These are phyloP conservation scores for Sus cebifrons DNA, from an alignment of 2,797 vertebrate species.

Conservation along the genomic window DNA sequence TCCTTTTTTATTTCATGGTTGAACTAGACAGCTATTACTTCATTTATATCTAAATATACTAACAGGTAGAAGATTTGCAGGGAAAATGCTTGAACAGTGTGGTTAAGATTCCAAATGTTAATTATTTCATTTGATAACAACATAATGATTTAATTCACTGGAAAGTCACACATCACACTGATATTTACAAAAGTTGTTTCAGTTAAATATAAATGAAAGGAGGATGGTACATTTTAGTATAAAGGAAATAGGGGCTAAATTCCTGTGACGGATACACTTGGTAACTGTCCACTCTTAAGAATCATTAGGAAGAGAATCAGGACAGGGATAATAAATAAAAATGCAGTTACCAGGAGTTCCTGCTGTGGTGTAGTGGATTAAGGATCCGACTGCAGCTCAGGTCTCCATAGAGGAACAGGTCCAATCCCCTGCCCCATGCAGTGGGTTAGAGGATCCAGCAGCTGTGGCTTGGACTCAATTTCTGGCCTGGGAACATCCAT, in stretches of 20 bases:
- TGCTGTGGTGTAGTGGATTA: too few relatives aligned
- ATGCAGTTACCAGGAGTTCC: not conserved
- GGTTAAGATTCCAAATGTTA: constrained; percentile 31
- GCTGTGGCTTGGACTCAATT: too few relatives aligned
- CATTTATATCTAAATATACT: constrained; percentile 51
- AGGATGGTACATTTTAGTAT: not conserved
- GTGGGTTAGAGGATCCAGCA: too few relatives aligned
- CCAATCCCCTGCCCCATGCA: too few relatives aligned
- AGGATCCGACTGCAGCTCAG: too few relatives aligned
- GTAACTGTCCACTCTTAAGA: constrained; percentile 31
- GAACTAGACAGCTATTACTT: not conserved
- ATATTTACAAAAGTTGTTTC: constrained; percentile 72
- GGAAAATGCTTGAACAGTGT: not conserved
- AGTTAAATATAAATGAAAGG: constrained; percentile 47
- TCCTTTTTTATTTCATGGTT: constrained; percentile 39
- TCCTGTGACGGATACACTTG: not conserved
- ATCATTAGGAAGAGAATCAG: constrained; percentile 4
- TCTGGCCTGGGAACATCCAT: too few relatives aligned
- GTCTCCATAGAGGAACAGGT: too few relatives aligned
- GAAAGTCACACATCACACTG: constrained; percentile 62
- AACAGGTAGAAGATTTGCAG: not conserved
- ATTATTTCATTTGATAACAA: constrained; percentile 54
- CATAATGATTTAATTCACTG: constrained; percentile 46
- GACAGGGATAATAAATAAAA: constrained; percentile 50
- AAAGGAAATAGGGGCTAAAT: not conserved